Evolutionary conservation across 1,140 invertebrate genomes (phyloP).

Genomic region (Bactericera cockerelli): DNA sequence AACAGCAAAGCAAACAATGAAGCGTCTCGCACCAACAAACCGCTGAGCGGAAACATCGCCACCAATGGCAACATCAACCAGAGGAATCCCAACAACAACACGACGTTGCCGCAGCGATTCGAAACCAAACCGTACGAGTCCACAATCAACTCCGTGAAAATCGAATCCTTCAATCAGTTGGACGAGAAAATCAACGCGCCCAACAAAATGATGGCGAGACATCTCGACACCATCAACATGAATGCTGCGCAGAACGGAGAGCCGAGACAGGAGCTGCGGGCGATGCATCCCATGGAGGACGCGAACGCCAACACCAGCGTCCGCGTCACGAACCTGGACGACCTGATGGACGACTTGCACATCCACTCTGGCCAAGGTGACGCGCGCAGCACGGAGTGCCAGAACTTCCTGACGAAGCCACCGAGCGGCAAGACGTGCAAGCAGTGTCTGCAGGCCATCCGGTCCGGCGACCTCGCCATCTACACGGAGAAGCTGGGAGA

Average conservation of each 20-base stretch:
- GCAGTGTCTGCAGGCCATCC: neutral
- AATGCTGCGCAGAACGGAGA: no score
- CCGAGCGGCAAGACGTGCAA: neutral
- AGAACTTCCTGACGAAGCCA: no score
- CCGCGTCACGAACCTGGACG: neutral
- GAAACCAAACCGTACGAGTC: neutral
- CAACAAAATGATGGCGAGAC: neutral
- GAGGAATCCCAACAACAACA: neutral
- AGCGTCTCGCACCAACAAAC: neutral
- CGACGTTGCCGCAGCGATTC: no score
- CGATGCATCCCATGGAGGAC: neutral
- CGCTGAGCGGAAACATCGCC: neutral
- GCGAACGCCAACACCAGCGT: no score
- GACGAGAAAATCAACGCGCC: conserved; percentile 6
- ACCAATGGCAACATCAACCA: neutral
- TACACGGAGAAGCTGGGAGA: conserved; percentile 63
- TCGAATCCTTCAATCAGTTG: neutral
- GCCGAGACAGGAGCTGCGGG: no score
- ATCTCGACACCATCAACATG: neutral
- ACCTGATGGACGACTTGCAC: neutral
- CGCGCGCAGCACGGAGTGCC: no score
- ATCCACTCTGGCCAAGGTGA: no score
- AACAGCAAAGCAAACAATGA: neutral
- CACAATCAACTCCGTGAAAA: neutral
- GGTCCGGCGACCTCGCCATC: conserved; percentile 43